phyloP scores from a whole-genome alignment of 1,140 invertebrate genomes.

The Lutraria rhynchaena region DNA sequence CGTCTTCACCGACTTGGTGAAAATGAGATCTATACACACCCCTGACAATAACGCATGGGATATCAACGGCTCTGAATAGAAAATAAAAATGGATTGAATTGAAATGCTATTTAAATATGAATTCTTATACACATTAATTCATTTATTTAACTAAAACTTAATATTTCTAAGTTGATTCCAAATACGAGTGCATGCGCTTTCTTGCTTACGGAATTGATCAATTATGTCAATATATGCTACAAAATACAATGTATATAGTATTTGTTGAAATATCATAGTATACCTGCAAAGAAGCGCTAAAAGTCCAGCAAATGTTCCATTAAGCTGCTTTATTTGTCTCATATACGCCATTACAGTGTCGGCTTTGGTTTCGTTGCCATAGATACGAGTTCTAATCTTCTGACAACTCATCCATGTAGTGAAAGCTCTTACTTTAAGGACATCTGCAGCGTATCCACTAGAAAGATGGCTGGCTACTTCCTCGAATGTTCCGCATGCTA shows the following conservation, averaged over 20 bases:
- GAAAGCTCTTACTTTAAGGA: constrained; percentile 58
- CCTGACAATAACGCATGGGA: constrained; percentile 99
- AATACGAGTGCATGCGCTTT: no score
- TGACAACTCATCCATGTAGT: constrained; percentile 61
- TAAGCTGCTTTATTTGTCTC: constrained; percentile 60
- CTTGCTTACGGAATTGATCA: no score
- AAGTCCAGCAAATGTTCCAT: constrained; percentile 58
- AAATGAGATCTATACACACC: constrained; percentile 98
- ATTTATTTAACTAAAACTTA: no score
- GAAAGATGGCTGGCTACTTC: constrained; percentile 47
- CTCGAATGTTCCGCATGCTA: constrained; percentile 32
- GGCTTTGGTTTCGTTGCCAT: constrained; percentile 33
- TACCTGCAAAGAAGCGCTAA: constrained; percentile 63
- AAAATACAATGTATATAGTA: no score
- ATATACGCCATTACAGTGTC: constrained; percentile 59
- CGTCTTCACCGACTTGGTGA: constrained; percentile 96
- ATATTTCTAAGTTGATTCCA: no score
- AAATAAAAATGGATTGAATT: constrained; percentile 41
- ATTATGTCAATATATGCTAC: no score
- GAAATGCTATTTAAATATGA: no score
- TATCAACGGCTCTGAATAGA: constrained; percentile 92
- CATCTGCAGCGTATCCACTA: constrained; percentile 19
- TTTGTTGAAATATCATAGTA: background rate
- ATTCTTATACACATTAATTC: no score
- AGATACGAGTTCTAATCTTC: constrained; percentile 40